A percentile compares a stretch with the other conserved stretches of the same genome.
These are phyloP conservation scores for Melipona bicolor DNA, from an alignment of 2,888 invertebrate species.

Conservation along the genomic window DNA sequence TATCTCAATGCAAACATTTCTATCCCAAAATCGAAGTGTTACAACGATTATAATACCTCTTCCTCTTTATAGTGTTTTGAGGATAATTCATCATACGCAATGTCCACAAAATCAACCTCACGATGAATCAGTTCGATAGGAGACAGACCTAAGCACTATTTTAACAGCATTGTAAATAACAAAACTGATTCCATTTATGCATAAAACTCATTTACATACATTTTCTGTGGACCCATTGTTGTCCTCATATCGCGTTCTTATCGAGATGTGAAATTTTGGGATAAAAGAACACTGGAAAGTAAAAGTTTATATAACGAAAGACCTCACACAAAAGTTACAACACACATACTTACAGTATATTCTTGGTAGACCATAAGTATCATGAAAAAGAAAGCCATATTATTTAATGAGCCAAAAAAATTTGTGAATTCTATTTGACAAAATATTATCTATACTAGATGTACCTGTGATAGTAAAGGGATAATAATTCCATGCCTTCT, in stretches of 20 bases:
- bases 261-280: slow-evolving; percentile 93
- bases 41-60: slow-evolving; percentile 85
- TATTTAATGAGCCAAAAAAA: slow-evolving; percentile 63
- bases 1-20: neutral
- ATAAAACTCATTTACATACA: slow-evolving; percentile 86
- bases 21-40: too few species aligned
- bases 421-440: neutral
- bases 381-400: slow-evolving; percentile 70
- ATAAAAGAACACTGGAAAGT: slow-evolving; percentile 94
- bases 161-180: slow-evolving; percentile 73
- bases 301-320: slow-evolving; percentile 56
- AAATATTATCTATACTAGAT: neutral
- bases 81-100: slow-evolving; percentile 94
- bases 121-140: slow-evolving; percentile 90
- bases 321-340: neutral
- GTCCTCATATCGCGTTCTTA: slow-evolving; percentile 95
- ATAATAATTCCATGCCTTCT: slow-evolving; percentile 98
- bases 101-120: slow-evolving; percentile 92
- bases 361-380: slow-evolving; percentile 84
- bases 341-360: slow-evolving; percentile 88
- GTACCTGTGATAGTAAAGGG: slow-evolving; percentile 94
- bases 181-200: neutral
- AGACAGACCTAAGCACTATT: slow-evolving; percentile 90
- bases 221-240: slow-evolving; percentile 95
- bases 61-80: slow-evolving; percentile 95